phyloP scores from a whole-genome alignment of 2,113 vertebrate genomes.

The Charina bottae region DNA sequence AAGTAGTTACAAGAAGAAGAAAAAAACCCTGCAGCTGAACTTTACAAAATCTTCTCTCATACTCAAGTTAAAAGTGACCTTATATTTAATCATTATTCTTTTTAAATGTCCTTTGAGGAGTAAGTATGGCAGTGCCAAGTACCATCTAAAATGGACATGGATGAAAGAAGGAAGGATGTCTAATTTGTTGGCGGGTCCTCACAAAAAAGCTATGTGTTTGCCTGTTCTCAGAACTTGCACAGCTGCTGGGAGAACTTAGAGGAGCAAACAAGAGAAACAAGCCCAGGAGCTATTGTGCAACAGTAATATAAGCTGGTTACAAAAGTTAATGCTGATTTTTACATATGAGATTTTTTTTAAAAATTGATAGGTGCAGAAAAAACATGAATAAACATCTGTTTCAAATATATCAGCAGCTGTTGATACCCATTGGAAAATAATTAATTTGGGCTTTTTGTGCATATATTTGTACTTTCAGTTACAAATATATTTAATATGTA shows the following conservation, averaged over 20 bases:
- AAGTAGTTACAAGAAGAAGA: not conserved
- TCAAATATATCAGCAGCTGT: not conserved
- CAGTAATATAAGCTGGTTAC: constrained; percentile 5
- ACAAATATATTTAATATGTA: not conserved
- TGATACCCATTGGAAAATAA: not conserved
- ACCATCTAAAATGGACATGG: not conserved
- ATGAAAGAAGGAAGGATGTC: not conserved
- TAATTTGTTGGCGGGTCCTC: not conserved
- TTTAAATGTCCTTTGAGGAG: not conserved
- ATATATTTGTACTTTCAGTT: not conserved
- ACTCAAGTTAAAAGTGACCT: not conserved
- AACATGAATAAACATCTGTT: not conserved
- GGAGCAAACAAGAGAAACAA: constrained; percentile 16
- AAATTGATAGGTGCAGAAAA: not conserved
- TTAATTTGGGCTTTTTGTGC: not conserved
- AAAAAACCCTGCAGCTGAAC: not conserved
- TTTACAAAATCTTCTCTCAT: not conserved
- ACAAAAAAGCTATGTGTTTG: not conserved
- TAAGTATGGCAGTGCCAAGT: not conserved
- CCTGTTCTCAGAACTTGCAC: not conserved
- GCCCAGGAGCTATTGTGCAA: constrained; percentile 14
- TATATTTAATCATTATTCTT: not conserved
- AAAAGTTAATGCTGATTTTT: not conserved
- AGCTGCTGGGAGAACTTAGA: constrained; percentile 7
- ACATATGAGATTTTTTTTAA: not conserved